A percentile compares a stretch with the other conserved stretches of the same genome.
Evolutionary conservation across 2,113 vertebrate genomes (phyloP).

Genomic region (Psettodes erumei): DNA sequence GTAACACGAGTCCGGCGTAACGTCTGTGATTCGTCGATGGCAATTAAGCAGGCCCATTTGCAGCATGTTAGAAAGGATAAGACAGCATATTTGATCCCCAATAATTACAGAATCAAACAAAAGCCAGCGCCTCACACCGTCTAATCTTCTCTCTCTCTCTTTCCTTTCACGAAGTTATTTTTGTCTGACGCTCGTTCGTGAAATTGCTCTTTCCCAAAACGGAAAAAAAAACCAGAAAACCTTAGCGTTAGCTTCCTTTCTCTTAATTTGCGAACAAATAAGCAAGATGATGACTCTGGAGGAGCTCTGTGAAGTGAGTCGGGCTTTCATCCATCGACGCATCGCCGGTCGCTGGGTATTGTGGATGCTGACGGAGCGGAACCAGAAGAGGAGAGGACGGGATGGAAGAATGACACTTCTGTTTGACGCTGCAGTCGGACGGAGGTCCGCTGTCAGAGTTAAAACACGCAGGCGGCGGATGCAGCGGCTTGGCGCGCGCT

Average conservation of each 20-base stretch:
- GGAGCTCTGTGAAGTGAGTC: neutral
- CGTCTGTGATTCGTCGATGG: slow-evolving; percentile 17
- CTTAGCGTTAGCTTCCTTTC: neutral
- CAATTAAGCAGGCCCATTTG: slow-evolving; percentile 15
- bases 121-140: slow-evolving; percentile 7
- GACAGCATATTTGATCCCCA: slow-evolving; percentile 9
- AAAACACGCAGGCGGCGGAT: neutral
- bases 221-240: no score
- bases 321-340: slow-evolving; percentile 11
- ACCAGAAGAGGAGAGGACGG: slow-evolving; percentile 16
- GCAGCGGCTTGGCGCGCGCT: no score
- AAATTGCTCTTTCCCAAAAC: neutral
- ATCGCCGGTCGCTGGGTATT: slow-evolving; percentile 4
- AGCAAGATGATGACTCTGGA: neutral
- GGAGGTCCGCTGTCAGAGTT: no score
- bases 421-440: no score
- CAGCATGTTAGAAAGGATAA: slow-evolving; percentile 3
- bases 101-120: slow-evolving; percentile 28
- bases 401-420: no score
- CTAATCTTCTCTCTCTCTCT: neutral
- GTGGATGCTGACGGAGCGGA: slow-evolving; percentile 4
- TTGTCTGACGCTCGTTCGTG: neutral
- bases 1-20: neutral
- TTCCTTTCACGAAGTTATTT: neutral
- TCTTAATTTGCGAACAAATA: slow-evolving; percentile 6